Conservation (phyloP, 2,888 invertebrate genomes). For the Brachycybe producta region DNA sequence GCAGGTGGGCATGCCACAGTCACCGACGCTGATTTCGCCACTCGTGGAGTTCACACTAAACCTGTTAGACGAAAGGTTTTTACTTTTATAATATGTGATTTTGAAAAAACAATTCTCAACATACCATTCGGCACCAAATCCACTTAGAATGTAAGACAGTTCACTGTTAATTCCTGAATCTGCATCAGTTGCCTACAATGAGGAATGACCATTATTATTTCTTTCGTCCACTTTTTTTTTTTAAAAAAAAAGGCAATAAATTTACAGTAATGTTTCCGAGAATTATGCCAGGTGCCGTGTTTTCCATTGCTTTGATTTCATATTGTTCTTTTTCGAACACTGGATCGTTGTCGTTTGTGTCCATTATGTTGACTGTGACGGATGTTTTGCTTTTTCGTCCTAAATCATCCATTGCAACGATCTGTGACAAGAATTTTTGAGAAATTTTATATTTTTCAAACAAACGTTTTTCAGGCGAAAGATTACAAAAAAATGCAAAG, state of each 20-base stretch:
- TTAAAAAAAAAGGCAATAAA: conserved; percentile 16
- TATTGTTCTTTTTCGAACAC: conserved; percentile 26
- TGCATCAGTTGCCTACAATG: conserved; percentile 45
- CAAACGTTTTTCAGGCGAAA: too few relatives aligned
- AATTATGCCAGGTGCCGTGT: conserved; percentile 46
- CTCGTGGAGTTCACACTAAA: conserved; percentile 52
- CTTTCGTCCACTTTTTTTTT: neutral
- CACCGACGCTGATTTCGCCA: conserved; percentile 53
- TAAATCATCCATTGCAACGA: conserved; percentile 9
- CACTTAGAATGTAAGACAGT: conserved; percentile 57
- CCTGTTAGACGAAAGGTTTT: conserved; percentile 23
- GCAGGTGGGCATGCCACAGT: conserved; percentile 27
- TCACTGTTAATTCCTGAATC: conserved; percentile 60
- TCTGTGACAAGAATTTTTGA: too few relatives aligned
- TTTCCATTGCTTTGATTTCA: conserved; percentile 37
- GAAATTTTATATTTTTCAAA: too few relatives aligned
- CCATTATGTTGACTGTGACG: conserved; percentile 25
- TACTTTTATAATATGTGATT: conserved; percentile 2
- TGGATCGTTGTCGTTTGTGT: conserved; percentile 40
- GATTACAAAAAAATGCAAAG: too few relatives aligned
- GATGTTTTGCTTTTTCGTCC: conserved; percentile 16
- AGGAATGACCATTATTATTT: neutral
- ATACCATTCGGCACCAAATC: conserved; percentile 59
- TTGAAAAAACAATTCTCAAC: conserved; percentile 15
- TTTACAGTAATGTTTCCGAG: conserved; percentile 48